Evolutionary conservation across 2,113 vertebrate genomes (phyloP).

Genomic region (Mellivora capensis): DNA sequence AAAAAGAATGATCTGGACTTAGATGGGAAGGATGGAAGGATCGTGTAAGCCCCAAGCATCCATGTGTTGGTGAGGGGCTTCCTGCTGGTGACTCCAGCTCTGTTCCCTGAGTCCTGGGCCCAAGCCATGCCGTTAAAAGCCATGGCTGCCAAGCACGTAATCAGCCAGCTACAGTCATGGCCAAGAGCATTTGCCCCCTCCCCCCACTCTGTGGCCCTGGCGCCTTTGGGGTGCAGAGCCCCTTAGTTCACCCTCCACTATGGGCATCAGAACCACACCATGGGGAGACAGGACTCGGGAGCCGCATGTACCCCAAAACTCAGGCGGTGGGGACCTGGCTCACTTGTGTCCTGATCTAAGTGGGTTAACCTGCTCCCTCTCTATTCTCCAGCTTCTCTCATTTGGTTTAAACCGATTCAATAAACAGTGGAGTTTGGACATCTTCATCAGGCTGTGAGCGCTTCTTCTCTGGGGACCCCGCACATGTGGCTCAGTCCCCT

Average conservation of each 20-base stretch:
- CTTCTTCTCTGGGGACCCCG: too few relatives aligned
- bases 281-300: accelerated
- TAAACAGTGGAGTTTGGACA: background rate
- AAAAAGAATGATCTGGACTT: background rate
- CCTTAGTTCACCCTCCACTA: too few relatives aligned
- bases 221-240: accelerated
- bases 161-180: background rate
- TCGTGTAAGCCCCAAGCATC: background rate
- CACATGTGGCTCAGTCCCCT: background rate
- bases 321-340: background rate
- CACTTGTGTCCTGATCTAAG: background rate
- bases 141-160: background rate
- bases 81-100: background rate
- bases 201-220: background rate
- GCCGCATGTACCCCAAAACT: accelerated
- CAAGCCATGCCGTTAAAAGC: background rate
- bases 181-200: background rate
- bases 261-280: background rate
- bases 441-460: background rate
- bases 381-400: background rate
- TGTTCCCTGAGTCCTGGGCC: background rate
- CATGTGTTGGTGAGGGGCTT: background rate
- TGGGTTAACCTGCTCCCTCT: background rate
- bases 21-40: background rate
- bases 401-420: background rate